phyloP scores from a whole-genome alignment of 2,113 vertebrate species.

The Uropsilus gracilis region DNA sequence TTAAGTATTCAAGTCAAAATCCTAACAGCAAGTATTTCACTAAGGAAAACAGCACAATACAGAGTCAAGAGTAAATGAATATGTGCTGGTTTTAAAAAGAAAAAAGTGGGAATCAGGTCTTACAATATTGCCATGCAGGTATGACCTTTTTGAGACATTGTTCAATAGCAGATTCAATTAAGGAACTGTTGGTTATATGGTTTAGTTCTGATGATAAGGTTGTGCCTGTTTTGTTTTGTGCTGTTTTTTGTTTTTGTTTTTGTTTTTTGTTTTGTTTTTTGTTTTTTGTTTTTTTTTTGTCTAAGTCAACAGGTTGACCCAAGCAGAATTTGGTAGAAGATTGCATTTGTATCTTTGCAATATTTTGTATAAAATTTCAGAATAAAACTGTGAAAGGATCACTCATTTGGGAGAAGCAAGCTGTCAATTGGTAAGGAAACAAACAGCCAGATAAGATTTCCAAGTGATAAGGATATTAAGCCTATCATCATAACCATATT shows the following conservation, averaged over 20 bases:
- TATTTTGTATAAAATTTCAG: not conserved
- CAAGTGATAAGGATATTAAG: not conserved
- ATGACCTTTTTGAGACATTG: not conserved
- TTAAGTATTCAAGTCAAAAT: too few relatives aligned
- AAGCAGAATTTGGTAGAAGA: not conserved
- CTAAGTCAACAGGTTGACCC: not conserved
- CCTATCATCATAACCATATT: not conserved
- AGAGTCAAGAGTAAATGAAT: too few relatives aligned
- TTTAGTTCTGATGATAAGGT: not conserved
- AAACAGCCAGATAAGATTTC: not conserved
- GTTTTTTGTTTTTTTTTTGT: too few relatives aligned
- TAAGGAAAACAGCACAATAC: too few relatives aligned
- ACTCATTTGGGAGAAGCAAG: not conserved
- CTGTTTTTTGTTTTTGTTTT: too few relatives aligned
- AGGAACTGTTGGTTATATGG: accelerated
- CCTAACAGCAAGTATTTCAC: too few relatives aligned
- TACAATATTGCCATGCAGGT: not conserved
- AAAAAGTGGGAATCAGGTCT: not conserved
- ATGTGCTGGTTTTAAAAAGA: too few relatives aligned
- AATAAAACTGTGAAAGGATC: not conserved
- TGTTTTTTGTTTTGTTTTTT: too few relatives aligned
- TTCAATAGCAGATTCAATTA: not conserved
- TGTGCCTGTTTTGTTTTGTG: not conserved
- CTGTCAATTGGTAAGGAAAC: not conserved
- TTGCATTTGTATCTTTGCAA: not conserved